phyloP scores from a whole-genome alignment of 1,140 invertebrate genomes.

The Pseudoatta argentina region DNA sequence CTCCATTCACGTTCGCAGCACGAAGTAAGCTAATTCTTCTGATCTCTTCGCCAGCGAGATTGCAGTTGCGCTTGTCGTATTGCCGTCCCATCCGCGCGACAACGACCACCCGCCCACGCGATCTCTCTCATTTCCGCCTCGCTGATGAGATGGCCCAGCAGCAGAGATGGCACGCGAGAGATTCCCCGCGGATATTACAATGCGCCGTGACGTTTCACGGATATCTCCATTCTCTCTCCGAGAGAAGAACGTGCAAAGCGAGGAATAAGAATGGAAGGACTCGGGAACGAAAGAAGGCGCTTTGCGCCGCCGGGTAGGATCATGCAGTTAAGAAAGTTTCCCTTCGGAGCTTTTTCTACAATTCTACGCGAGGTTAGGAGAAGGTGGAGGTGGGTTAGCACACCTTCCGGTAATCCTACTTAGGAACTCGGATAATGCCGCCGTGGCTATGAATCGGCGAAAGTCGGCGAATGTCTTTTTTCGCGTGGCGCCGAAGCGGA shows the following conservation, averaged over 20 bases:
- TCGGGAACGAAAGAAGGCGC: constrained; percentile 27
- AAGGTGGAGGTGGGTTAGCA: constrained; percentile 49
- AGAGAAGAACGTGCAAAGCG: not conserved
- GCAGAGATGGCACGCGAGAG: constrained; percentile 12
- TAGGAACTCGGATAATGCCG: constrained; percentile 73
- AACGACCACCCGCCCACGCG: constrained; percentile 26
- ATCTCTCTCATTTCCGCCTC: constrained; percentile 54
- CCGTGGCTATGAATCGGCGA: constrained; percentile 72
- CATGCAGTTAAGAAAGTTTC: constrained; percentile 77
- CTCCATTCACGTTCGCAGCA: constrained; percentile 6
- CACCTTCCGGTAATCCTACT: constrained; percentile 74
- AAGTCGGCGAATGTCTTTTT: constrained; percentile 69
- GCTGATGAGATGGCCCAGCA: constrained; percentile 51
- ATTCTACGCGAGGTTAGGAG: constrained; percentile 27
- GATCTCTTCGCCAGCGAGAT: constrained; percentile 43
- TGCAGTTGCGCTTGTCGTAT: constrained; percentile 32
- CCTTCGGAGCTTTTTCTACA: constrained; percentile 61
- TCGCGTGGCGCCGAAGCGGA: not conserved
- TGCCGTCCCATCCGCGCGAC: constrained; percentile 20
- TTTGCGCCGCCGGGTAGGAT: constrained; percentile 21
- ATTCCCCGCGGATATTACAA: constrained; percentile 41
- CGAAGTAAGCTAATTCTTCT: constrained; percentile 39
- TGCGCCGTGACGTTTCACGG: constrained; percentile 42
- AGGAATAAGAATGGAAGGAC: not conserved
- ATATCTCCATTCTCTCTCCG: constrained; percentile 25